Base-by-base conservation (phyloP, 2,797 vertebrate genomes). In the Chelonia mydas region DNA sequence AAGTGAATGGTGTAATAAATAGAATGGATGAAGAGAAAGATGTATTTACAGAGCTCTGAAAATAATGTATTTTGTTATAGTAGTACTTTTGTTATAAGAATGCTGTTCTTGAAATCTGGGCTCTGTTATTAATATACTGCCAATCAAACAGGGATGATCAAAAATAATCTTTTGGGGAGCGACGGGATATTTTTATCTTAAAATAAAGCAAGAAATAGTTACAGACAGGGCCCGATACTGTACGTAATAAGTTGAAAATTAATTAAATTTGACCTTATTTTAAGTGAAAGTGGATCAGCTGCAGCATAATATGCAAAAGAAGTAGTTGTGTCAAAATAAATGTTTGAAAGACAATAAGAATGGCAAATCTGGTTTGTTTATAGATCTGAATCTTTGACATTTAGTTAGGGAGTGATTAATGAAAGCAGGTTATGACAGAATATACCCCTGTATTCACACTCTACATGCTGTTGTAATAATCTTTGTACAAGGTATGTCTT, bases 131-230 rank as follows among this genome's bases (percentile, higher is more conserved):
- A 54, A 50, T 61, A 3, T 72, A 13, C 9, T 90, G 88, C 89
- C 27, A 88, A 57, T n/a, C 27, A 93, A 41, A 72, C 19, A 41
- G n/a, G 19, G 17, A 61, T 33, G 8, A 87, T 86, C 1, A 88
- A 87, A 95, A 94, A 33, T 51, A n/a, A 82, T 57, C 50, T 65
- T 90, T 77, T 68, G 92, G 54, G 80, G 55, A 84, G 83, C 82
- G 13, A 83, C 2, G 21, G 76, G 17, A 19, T 57, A 76, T 7
- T 27, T 92, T 50, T 88, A 72, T 6, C 27, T 92, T 89, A 84
- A 65, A 90, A 88, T 94, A 92, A 57, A 47, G 5, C 77, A 21
- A 51, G 27, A 11, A 33, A 65, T 5, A 79, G 87, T 92, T 37
- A 76, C 92, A 74, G 27, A 5, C 49, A 28, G 57, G 41, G 5